Conservation (phyloP, 2,888 invertebrate species). For the Brachylomia viminalis region DNA sequence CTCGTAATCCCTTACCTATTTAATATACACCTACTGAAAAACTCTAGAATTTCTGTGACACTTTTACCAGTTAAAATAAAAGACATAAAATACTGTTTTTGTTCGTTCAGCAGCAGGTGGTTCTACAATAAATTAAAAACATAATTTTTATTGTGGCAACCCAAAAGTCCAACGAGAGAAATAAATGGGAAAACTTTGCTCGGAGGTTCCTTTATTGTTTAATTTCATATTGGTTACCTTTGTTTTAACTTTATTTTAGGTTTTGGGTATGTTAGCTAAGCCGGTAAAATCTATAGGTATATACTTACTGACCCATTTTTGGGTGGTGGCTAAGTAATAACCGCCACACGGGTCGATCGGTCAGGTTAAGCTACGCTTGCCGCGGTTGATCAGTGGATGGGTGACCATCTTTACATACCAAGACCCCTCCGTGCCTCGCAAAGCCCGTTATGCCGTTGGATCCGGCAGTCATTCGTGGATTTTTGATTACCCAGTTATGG, state of each 20-base stretch:
- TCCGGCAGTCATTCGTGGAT: too few species aligned
- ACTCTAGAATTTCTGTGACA: background rate
- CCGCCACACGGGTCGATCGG: too few species aligned
- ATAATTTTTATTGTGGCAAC: slow-evolving; percentile 58
- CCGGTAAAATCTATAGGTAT: background rate
- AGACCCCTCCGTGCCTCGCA: too few species aligned
- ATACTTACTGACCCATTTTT: background rate
- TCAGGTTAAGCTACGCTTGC: too few species aligned
- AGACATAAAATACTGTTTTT: slow-evolving; percentile 37
- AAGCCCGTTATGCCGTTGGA: too few species aligned
- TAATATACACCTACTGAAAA: background rate
- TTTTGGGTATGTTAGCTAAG: background rate
- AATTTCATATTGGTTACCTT: slow-evolving; percentile 40
- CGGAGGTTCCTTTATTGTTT: slow-evolving; percentile 39
- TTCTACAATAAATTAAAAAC: slow-evolving; percentile 53
- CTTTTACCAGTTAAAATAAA: slow-evolving; percentile 32
- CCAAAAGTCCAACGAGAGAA: slow-evolving; percentile 54
- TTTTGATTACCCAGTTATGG: too few species aligned
- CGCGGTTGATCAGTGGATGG: too few species aligned
- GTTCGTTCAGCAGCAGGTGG: slow-evolving; percentile 44
- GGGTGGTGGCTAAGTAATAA: background rate
- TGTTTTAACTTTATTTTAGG: slow-evolving; percentile 18
- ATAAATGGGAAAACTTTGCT: slow-evolving; percentile 53
- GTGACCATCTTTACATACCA: too few species aligned
- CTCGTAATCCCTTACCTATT: background rate